Base-by-base conservation (phyloP, 2,113 vertebrate species). In the Centropus bengalensis region DNA sequence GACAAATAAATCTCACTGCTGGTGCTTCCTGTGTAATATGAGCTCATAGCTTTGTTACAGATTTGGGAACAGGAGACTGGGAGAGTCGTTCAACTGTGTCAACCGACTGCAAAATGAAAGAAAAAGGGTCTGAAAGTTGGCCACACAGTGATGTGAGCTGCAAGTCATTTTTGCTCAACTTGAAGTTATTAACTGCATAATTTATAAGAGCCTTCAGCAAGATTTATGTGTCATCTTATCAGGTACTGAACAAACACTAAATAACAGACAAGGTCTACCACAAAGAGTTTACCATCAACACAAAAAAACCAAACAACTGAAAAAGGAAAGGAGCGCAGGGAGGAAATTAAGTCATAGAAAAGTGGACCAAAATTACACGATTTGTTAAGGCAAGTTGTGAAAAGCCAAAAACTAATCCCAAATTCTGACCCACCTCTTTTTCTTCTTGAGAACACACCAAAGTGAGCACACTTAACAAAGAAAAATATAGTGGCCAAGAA, bases 191-290 rank as follows among this genome's bases (percentile, higher is more conserved):
- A 93, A 88, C 36, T 92, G 56, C 33, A 63, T 86, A 70, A 83
- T 83, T 92, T 95, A 93, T 44, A 92, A 78, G 77, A 86, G 42
- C 76, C 38, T 59, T 94, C 82, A 88, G n/a, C 30, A 90, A 90
- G 79, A 80, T 51, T 64, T 77, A 62, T 0, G 0, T 78, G 64
- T n/a, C 60, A 75, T 90, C 93, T 82, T 83, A 77, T 44, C 56
- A 52, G 45, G 55, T 33, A 63, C 63, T 88, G 59, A 89, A 70
- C 62, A 94, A 89, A 94, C 75, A 74, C 78, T 77, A 82, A 93
- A 82, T 63, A 91, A 63, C 44, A 63, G 64, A 92, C 42, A 36
- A 91, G 30, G 33, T 40, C 56, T 68, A 82, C 75, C 52, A 70
- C 38, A 33, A 82, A 80, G 32, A 74, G 20, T 66, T 82, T 82